These are phyloP conservation scores for Harpalus rubripes DNA, from an alignment of 2,888 invertebrate species.

Conservation along the genomic window DNA sequence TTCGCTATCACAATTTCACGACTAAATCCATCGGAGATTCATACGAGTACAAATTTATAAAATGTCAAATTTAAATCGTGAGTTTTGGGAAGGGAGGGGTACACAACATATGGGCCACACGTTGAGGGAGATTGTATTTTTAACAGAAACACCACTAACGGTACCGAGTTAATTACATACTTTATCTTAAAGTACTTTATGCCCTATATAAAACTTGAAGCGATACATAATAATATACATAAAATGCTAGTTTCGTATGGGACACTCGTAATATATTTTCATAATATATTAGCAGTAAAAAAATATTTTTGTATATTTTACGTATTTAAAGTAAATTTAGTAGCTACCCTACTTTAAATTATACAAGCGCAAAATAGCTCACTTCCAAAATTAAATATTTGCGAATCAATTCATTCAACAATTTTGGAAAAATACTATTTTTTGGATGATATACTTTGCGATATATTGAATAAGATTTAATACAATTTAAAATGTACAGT, in stretches of 20 bases:
- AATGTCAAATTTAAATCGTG: conserved; percentile 29
- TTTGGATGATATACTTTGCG: no score
- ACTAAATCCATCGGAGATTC: conserved; percentile 31
- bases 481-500: no score
- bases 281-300: not conserved
- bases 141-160: not conserved
- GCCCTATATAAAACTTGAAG: not conserved
- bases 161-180: not conserved
- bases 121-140: not conserved
- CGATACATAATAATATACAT: not conserved
- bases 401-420: no score
- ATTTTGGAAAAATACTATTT: no score
- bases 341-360: not conserved
- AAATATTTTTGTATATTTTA: conserved; percentile 8
- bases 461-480: no score
- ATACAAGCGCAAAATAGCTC: not conserved
- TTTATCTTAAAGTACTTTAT: not conserved
- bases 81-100: conserved; percentile 23
- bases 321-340: not conserved
- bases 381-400: no score
- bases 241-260: not conserved
- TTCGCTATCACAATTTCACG: not conserved
- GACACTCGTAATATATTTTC: not conserved
- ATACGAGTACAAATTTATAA: conserved; percentile 46
- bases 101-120: conserved; percentile 59